phyloP scores from a whole-genome alignment of 92 coral and sea anemone genomes.

The Desmophyllum pertusum region DNA sequence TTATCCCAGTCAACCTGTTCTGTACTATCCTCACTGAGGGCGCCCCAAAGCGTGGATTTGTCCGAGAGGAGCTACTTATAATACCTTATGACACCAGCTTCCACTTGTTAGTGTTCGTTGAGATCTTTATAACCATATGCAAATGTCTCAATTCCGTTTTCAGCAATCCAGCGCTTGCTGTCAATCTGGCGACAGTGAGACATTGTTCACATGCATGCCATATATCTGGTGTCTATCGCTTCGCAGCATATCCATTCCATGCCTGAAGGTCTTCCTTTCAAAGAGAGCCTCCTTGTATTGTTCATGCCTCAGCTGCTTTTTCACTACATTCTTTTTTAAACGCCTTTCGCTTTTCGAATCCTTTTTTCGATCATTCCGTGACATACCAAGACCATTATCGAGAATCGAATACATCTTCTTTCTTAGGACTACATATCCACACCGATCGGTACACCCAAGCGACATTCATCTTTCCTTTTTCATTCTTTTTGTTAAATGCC shows the following conservation, averaged over 20 bases:
- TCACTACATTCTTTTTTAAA: neutral
- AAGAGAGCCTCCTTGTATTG: constrained; percentile 23
- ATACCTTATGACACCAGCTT: too few relatives aligned
- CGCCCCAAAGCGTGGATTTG: neutral
- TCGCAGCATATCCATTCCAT: too few relatives aligned
- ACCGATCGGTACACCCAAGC: neutral
- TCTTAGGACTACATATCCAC: neutral
- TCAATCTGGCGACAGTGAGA: constrained; percentile 41
- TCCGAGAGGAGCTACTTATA: neutral
- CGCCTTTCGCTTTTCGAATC: neutral
- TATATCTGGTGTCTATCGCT: constrained; percentile 18
- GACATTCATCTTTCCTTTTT: neutral
- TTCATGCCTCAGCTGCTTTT: neutral
- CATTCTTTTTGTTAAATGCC: constrained; percentile 2
- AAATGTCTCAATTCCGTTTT: constrained; percentile 24
- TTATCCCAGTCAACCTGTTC: too few relatives aligned
- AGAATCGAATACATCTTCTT: constrained; percentile 14
- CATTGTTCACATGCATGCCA: constrained; percentile 35
- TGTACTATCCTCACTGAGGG: neutral
- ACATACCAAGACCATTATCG: too few relatives aligned
- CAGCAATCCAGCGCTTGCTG: constrained; percentile 21
- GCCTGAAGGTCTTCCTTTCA: constrained; percentile 25
- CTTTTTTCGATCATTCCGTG: too few relatives aligned
- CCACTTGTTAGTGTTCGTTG: too few relatives aligned
- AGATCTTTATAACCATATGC: constrained; percentile 36